Base-by-base conservation (phyloP, 2,888 invertebrate genomes). In the Ischnus inquisitorius region DNA sequence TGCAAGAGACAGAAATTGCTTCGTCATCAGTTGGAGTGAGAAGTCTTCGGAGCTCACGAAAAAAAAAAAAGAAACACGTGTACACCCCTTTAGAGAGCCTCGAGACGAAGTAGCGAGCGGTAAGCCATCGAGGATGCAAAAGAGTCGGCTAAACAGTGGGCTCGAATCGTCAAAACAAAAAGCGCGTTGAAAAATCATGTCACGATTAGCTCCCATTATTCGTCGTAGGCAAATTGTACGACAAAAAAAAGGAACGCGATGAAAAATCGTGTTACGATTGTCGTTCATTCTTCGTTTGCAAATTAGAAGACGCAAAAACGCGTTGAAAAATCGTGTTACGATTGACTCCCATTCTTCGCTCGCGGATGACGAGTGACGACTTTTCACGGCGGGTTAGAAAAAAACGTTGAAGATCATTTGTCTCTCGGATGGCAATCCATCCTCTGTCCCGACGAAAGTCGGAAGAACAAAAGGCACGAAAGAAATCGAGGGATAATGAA, bases 311-410 rank as follows among this genome's bases (percentile, higher is more conserved):
- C 4, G 6, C 34, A 69, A 60, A 68, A 67, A 68, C 43, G 3
- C 41, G 8, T 34, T 68, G 75, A 76, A 69, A 64, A 81, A 81
- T 76, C 75, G 54, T 71, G 51, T 48, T 78, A 14, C 65, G 77
- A 82, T 82, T 60, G 72, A 81, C 69, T 81, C 43, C 19, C 14
- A 75, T 62, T 64, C 75, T 22, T 14, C 46, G 72, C n/a, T 60
- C 48, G 60, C 60, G 72, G 78, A 82, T 82, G 77, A 72, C 28
- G 57, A 51, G 65, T 48, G 64, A 81, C 19, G 67, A 77, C 34
- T 60, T 34, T 65, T 72, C n/a, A 39, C 41, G 25, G 60, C 10
- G 8, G 16, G 2, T 3, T 12, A 34, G 54, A 74, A 65, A 75
- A 22, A 43, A 62, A 46, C n/a, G 19, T 16, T 46, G 3, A 57